Base-by-base conservation (phyloP, 2,888 invertebrate species). In the Drosophila siamana region DNA sequence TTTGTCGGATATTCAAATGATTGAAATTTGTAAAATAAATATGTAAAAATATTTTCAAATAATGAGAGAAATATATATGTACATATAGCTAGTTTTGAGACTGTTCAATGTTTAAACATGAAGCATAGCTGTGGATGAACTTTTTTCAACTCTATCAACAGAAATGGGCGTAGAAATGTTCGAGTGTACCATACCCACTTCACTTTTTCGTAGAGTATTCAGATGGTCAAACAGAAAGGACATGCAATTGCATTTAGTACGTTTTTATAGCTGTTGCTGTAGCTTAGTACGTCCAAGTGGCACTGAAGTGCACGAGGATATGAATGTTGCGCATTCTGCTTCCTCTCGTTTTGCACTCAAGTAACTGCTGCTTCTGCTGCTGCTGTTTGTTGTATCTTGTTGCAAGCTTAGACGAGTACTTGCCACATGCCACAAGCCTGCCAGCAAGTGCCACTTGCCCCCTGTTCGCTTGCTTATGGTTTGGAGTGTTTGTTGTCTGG, bases 261-360 rank as follows among this genome's bases (percentile, higher is more conserved):
- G 28, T 47, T 71, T 46, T 59, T 28, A 22, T 50, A 24, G 24
- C 50, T 50, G 19, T 33, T 43, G 52, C 41, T 36, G 46, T 15
- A 56, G 55, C 50, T 38, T 38, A 15, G 13, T 43, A 22, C 36
- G 48, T 33, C 26, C 51, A 61, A 75, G 71, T 52, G 70, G 38
- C 55, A 59, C 69, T 69, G 30, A 69, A 60, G 70, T 43, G 70
- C 62, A 33, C 16, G 52, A 56, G 70, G 43, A 71, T 70, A 71
- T 69, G 55, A 75, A 62, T 69, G 40, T 61, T 47, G 30, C 47
- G 30, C 36, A n/a, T 28, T 30, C 28, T 28, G 19, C 15, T 19
- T 38, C 24, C 40, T n/a, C 11, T 7, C 50, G n/a, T 24, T 24
- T 4, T 28, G 6, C 43, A 11, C 4, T 30, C 16, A 11, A 9